phyloP scores from a whole-genome alignment of 1,140 invertebrate genomes.

The Metopolophium dirhodum region DNA sequence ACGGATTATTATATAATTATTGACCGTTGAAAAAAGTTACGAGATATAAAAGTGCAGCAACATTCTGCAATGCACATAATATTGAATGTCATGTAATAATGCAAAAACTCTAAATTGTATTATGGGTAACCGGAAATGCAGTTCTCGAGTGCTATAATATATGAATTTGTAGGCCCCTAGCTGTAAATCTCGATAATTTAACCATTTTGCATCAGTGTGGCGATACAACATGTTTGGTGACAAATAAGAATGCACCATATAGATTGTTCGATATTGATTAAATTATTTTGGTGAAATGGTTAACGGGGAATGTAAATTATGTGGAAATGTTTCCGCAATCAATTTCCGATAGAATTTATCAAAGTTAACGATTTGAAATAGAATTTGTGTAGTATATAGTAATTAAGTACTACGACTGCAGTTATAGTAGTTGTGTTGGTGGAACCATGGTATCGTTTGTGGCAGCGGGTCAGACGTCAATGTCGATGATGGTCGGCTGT shows the following conservation, averaged over 20 bases:
- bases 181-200: too few relatives aligned
- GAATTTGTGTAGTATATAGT: neutral
- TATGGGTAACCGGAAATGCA: too few relatives aligned
- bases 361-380: neutral
- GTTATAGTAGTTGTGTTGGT: neutral
- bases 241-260: too few relatives aligned
- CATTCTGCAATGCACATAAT: neutral
- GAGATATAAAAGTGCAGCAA: too few relatives aligned
- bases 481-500: slow-evolving; percentile 30
- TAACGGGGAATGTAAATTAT: neutral
- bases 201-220: too few relatives aligned
- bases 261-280: neutral
- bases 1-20: too few relatives aligned
- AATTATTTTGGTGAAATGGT: neutral
- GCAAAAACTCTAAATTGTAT: neutral
- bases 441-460: neutral
- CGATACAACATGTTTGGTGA: neutral
- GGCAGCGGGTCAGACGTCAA: neutral
- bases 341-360: neutral
- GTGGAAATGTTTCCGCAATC: neutral
- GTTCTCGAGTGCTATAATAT: too few relatives aligned
- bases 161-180: too few relatives aligned
- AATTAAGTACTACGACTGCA: neutral
- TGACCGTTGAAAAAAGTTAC: neutral
- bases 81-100: neutral